These are phyloP conservation scores for Amyelois transitella DNA, from an alignment of 1,140 invertebrate species.

Conservation along the genomic window DNA sequence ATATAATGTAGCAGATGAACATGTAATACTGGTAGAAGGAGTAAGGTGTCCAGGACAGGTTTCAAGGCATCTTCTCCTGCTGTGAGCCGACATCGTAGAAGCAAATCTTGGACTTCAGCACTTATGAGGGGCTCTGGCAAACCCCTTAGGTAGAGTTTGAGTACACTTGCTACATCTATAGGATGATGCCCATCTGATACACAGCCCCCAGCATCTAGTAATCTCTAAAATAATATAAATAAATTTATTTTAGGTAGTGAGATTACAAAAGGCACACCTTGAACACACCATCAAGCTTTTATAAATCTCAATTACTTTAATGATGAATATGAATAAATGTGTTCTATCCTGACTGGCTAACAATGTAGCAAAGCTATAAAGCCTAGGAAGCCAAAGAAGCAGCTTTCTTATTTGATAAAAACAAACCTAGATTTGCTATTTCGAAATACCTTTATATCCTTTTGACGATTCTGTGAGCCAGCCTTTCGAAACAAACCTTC, in stretches of 20 bases:
- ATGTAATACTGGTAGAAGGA: constrained; percentile 68
- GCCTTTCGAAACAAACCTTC: constrained; percentile 91
- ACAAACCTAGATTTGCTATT: too few relatives aligned
- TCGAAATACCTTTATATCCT: constrained; percentile 85
- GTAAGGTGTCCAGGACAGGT: constrained; percentile 59
- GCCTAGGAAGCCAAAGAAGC: too few relatives aligned
- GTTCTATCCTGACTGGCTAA: too few relatives aligned
- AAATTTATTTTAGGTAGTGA: not conserved
- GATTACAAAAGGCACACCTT: constrained; percentile 1
- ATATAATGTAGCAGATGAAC: constrained; percentile 70
- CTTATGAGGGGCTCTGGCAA: constrained; percentile 87
- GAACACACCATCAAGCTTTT: too few relatives aligned
- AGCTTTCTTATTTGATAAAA: too few relatives aligned
- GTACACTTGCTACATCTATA: constrained; percentile 86
- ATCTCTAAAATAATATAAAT: constrained; percentile 60
- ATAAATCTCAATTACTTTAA: too few relatives aligned
- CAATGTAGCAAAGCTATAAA: too few relatives aligned
- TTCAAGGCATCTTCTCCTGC: constrained; percentile 57
- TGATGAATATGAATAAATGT: too few relatives aligned
- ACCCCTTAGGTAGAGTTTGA: constrained; percentile 88
- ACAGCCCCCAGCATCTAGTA: constrained; percentile 79
- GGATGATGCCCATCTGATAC: constrained; percentile 81
- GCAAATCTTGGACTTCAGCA: constrained; percentile 80
- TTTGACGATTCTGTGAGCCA: constrained; percentile 85
- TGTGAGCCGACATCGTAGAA: constrained; percentile 80